phyloP scores from a whole-genome alignment of 1,140 invertebrate species.

The Bombus balteatus region DNA sequence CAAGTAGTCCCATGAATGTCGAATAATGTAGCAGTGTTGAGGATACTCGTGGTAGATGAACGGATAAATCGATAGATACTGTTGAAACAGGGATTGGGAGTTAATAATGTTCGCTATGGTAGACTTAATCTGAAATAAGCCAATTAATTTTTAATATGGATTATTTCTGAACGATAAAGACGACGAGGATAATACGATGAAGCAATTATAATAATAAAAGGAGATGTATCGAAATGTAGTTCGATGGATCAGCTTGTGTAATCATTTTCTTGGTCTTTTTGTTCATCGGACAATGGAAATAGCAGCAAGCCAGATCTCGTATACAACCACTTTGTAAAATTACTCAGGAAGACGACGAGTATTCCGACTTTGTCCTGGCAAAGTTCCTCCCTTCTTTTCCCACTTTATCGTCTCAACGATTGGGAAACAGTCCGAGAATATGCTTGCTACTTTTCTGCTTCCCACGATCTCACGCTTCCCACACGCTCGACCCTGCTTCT shows the following conservation, averaged over 20 bases:
- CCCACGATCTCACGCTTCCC: constrained; percentile 20
- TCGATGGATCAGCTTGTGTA: not conserved
- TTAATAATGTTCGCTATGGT: not conserved
- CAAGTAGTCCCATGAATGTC: not conserved
- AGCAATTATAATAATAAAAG: not conserved
- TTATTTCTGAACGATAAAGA: not conserved
- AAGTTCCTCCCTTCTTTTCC: not conserved
- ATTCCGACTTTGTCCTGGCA: constrained; percentile 19
- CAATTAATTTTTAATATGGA: not conserved
- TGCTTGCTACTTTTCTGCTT: constrained; percentile 37
- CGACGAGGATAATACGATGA: not conserved
- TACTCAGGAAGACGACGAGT: not conserved
- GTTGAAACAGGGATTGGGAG: not conserved
- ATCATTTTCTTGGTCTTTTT: not conserved
- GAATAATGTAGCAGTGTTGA: not conserved
- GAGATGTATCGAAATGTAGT: not conserved
- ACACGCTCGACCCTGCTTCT: constrained; percentile 15
- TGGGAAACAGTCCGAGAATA: constrained; percentile 34
- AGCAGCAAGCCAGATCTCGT: not conserved
- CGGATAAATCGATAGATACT: not conserved
- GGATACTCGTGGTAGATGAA: not conserved
- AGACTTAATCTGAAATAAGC: not conserved
- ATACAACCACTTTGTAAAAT: constrained; percentile 22
- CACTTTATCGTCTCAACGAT: not conserved
- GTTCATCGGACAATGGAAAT: constrained; percentile 5